These are phyloP conservation scores for Acyrthosiphon pisum DNA, from an alignment of 1,140 invertebrate genomes.

Conservation along the genomic window DNA sequence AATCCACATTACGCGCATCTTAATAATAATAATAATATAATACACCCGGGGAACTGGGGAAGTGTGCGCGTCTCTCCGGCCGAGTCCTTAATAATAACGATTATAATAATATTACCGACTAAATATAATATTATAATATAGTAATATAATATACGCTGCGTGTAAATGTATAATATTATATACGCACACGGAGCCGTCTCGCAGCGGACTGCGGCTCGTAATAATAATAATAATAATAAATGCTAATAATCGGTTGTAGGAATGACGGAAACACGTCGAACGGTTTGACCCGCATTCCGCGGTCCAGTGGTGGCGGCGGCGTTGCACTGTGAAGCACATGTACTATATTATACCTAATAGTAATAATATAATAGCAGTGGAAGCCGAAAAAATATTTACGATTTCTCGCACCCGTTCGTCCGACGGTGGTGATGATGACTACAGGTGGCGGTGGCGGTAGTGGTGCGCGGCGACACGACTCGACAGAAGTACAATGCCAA, in stretches of 20 bases:
- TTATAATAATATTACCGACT: slow-evolving; percentile 4
- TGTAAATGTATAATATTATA: not conserved
- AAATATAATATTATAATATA: not conserved
- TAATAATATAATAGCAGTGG: not conserved
- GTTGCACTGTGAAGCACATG: too few species aligned
- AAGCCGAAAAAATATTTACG: slow-evolving; percentile 12
- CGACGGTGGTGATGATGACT: not conserved
- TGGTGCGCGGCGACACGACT: not conserved
- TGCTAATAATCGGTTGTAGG: slow-evolving; percentile 55
- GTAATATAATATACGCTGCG: too few species aligned
- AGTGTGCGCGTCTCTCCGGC: not conserved
- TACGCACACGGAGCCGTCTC: not conserved
- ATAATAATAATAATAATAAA: slow-evolving; percentile 47
- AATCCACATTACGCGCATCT: not conserved
- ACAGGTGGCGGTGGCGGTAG: too few species aligned
- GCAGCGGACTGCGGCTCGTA: not conserved
- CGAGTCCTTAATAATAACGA: not conserved
- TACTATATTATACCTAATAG: too few species aligned
- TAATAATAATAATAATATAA: not conserved
- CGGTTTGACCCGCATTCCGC: slow-evolving; percentile 56
- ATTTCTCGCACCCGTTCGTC: slow-evolving; percentile 3
- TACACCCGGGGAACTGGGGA: too few species aligned
- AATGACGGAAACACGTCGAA: slow-evolving; percentile 53
- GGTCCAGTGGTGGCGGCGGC: slow-evolving; percentile 18
- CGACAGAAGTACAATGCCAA: not conserved